Evolutionary conservation across 2,113 vertebrate genomes (phyloP).

Genomic region (Saimiri boliviensis): DNA sequence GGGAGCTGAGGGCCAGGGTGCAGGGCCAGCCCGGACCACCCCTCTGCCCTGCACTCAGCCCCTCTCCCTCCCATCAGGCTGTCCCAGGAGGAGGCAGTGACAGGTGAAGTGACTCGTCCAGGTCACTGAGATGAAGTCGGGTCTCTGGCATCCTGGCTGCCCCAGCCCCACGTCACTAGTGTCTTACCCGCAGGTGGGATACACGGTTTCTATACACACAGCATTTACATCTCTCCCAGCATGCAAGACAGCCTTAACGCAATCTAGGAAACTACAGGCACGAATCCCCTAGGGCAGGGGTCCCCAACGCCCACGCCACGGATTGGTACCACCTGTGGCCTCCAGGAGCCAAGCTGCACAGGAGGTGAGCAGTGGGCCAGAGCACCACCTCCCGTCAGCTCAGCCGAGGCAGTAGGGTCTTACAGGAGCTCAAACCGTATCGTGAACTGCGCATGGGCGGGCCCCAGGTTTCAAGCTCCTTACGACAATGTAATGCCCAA

Average conservation of each 20-base stretch:
- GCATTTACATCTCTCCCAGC: not conserved
- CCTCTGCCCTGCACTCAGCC: not conserved
- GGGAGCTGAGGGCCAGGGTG: not conserved
- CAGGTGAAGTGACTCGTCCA: not conserved
- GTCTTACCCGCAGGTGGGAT: not conserved
- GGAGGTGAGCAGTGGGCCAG: no score
- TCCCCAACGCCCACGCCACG: no score
- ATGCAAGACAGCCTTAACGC: not conserved
- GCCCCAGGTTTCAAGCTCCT: no score
- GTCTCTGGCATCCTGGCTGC: not conserved
- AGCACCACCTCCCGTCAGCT: no score
- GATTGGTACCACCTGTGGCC: no score
- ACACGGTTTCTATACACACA: not conserved
- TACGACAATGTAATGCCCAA: no score
- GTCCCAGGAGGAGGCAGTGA: not conserved
- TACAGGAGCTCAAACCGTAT: no score
- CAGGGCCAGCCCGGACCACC: not conserved
- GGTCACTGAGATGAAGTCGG: not conserved
- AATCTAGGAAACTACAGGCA: accelerated
- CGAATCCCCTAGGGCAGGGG: not conserved
- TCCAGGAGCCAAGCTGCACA: no score
- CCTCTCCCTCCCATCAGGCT: not conserved
- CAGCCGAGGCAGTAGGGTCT: no score
- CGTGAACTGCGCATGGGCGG: no score
- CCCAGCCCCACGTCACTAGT: not conserved